Evolutionary conservation across 2,888 invertebrate genomes (phyloP).

Genomic region (Carcina quercana): DNA sequence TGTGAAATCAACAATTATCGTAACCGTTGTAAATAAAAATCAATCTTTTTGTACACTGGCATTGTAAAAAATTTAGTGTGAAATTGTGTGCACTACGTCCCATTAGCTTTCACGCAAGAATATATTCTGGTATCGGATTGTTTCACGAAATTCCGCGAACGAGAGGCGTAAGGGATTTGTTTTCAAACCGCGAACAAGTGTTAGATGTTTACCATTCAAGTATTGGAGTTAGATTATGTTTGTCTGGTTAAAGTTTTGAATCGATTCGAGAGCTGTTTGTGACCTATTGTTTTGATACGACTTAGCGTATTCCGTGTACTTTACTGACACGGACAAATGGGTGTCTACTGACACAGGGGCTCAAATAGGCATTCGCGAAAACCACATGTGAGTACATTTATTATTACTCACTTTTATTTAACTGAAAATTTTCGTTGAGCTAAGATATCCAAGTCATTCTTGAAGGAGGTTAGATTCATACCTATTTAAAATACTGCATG

Average conservation of each 20-base stretch:
- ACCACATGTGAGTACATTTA: slow-evolving; percentile 22
- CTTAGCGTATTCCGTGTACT: slow-evolving; percentile 44
- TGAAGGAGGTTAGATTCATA: no score
- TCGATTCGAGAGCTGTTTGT: slow-evolving; percentile 42
- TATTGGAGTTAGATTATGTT: slow-evolving; percentile 32
- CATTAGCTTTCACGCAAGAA: slow-evolving; percentile 22
- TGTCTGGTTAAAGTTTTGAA: slow-evolving; percentile 32
- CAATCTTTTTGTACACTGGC: slow-evolving; percentile 20
- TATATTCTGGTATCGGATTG: slow-evolving; percentile 26
- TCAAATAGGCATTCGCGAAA: slow-evolving; percentile 12
- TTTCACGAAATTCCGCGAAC: slow-evolving; percentile 22
- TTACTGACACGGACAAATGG: slow-evolving; percentile 38
- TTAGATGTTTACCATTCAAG: slow-evolving; percentile 40
- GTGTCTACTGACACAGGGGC: slow-evolving; percentile 21
- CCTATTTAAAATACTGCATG: no score
- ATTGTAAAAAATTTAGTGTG: slow-evolving; percentile 22
- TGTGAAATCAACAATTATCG: no score
- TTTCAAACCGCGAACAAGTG: slow-evolving; percentile 30
- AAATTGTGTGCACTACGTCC: slow-evolving; percentile 18
- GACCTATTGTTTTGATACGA: slow-evolving; percentile 53
- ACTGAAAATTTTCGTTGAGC: no score
- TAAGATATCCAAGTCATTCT: no score
- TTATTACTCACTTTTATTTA: no score
- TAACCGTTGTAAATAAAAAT: no score
- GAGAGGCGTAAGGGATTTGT: slow-evolving; percentile 28